Percentiles rank a stretch among this genome's conserved stretches.
These are phyloP conservation scores for Cosmia trapezina DNA, from an alignment of 2,888 invertebrate species.

Conservation along the genomic window DNA sequence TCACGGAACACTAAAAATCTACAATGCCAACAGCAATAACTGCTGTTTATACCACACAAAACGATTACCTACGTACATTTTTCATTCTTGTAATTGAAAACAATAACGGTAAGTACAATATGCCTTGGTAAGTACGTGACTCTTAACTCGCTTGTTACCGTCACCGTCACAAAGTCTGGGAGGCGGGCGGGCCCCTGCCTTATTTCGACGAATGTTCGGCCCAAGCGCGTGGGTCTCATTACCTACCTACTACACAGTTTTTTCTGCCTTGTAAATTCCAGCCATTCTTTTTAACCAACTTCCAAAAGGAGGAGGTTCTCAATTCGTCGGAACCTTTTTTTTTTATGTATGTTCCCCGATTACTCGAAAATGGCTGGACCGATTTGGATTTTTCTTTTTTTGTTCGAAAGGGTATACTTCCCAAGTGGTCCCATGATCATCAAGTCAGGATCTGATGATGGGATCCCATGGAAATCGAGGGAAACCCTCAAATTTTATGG, in stretches of 20 bases:
- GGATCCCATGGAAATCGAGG: too few species aligned
- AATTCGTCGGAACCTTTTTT: too few species aligned
- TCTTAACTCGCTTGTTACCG: conserved; percentile 36
- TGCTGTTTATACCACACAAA: conserved; percentile 5
- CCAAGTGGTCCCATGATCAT: too few species aligned
- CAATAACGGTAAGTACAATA: conserved; percentile 32
- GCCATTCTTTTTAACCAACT: conserved; percentile 4
- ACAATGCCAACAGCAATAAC: conserved; percentile 17
- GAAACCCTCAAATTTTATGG: too few species aligned
- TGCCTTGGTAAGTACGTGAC: conserved; percentile 52
- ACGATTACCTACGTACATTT: conserved; percentile 25
- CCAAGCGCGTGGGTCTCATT: conserved; percentile 46
- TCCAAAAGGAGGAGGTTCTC: too few species aligned
- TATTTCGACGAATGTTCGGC: conserved; percentile 42
- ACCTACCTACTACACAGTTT: conserved; percentile 25
- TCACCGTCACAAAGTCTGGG: conserved; percentile 40
- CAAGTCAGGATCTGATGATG: too few species aligned
- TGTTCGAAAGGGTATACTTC: too few species aligned
- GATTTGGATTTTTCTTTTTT: too few species aligned
- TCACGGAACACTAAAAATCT: conserved; percentile 6
- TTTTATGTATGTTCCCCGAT: too few species aligned
- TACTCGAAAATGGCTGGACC: too few species aligned
- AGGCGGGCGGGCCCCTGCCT: not conserved
- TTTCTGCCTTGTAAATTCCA: conserved; percentile 11
- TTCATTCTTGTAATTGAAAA: conserved; percentile 51